Conservation (phyloP, 2,888 invertebrate genomes). For the Andrena trimmerana region DNA sequence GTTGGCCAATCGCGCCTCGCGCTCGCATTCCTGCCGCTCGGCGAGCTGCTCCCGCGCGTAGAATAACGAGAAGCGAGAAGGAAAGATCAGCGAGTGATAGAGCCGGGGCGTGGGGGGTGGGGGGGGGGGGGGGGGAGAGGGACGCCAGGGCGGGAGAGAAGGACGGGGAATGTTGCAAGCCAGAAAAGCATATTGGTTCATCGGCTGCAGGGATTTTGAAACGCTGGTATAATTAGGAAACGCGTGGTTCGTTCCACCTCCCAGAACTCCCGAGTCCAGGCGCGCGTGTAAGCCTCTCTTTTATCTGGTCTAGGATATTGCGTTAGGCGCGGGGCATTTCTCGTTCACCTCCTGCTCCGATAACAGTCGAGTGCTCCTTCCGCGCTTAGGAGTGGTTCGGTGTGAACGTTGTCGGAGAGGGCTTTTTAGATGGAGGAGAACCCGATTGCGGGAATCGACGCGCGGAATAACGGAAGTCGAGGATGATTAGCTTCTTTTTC, state of each 20-base stretch:
- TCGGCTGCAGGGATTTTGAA: slow-evolving; percentile 83
- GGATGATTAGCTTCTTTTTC: too few relatives aligned
- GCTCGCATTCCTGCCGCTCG: slow-evolving; percentile 82
- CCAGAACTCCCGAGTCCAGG: slow-evolving; percentile 42
- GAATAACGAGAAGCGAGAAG: slow-evolving; percentile 69
- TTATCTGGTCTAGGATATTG: slow-evolving; percentile 9
- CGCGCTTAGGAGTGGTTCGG: too few relatives aligned
- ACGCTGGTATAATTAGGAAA: slow-evolving; percentile 83
- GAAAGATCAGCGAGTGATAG: slow-evolving; percentile 59
- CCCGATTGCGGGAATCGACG: too few relatives aligned
- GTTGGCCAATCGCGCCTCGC: slow-evolving; percentile 81
- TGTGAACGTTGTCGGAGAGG: too few relatives aligned
- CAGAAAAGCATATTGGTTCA: slow-evolving; percentile 84
- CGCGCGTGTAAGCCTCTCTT: slow-evolving; percentile 8
- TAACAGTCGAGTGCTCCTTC: neutral
- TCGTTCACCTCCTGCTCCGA: neutral
- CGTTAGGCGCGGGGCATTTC: slow-evolving; percentile 12
- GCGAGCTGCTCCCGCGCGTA: slow-evolving; percentile 69
- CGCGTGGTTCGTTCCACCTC: slow-evolving; percentile 71
- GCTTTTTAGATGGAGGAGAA: too few relatives aligned
- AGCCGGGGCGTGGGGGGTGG: neutral
- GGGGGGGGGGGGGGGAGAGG: slow-evolving; percentile 10
- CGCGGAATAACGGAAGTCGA: too few relatives aligned
- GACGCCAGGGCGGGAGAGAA: slow-evolving; percentile 31
- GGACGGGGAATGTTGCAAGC: slow-evolving; percentile 78